Conservation (phyloP, 1,140 invertebrate species). For the silkworm (Bombyx mori) region DNA sequence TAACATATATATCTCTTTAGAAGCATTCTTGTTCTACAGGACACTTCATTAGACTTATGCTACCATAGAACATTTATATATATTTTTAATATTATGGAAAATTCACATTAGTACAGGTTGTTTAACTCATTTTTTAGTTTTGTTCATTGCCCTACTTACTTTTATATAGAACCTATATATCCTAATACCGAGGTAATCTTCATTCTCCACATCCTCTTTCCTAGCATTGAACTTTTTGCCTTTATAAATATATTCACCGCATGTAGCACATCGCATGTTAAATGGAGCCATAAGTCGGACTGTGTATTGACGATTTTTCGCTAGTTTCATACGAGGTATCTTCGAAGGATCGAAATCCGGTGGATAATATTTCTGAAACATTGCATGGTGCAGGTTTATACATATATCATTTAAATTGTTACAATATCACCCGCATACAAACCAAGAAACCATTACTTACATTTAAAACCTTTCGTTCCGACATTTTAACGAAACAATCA, state of each 20-base stretch:
- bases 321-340: constrained; percentile 96
- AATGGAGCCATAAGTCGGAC: constrained; percentile 99
- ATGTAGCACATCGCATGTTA: constrained; percentile 98
- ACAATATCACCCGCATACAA: not conserved
- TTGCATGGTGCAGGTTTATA: not conserved
- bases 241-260: constrained; percentile 99
- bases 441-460: constrained; percentile 74
- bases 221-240: constrained; percentile 99
- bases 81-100: too few species aligned
- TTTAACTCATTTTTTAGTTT: not conserved
- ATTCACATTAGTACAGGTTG: too few species aligned
- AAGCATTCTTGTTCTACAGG: too few species aligned
- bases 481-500: constrained; percentile 75
- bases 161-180: constrained; percentile 97
- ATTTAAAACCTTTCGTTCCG: constrained; percentile 93
- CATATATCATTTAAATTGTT: not conserved
- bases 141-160: constrained; percentile 42
- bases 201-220: constrained; percentile 98
- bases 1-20: too few species aligned
- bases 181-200: constrained; percentile 97
- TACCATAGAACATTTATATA: too few species aligned
- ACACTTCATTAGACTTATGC: too few species aligned
- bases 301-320: constrained; percentile 94
- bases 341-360: constrained; percentile 99
- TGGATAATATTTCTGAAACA: constrained; percentile 97